Evolutionary conservation across 2,888 invertebrate genomes (phyloP).

Genomic region (Phasia obesa): DNA sequence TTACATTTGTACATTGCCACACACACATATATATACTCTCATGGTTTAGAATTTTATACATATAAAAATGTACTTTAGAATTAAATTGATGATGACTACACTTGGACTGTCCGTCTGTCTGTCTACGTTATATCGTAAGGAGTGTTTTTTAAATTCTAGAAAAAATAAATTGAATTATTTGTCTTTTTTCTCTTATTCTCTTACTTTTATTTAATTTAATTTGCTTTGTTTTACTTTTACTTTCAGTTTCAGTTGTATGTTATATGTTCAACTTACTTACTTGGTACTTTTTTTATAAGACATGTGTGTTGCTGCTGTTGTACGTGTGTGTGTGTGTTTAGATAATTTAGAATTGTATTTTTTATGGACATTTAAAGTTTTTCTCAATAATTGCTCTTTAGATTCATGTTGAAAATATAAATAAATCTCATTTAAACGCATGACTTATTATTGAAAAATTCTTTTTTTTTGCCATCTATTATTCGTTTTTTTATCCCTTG

Average conservation of each 20-base stretch:
- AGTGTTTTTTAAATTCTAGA: conserved; percentile 34
- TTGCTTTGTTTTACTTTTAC: conserved; percentile 17
- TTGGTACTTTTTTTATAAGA: background rate
- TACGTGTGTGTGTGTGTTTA: conserved; percentile 5
- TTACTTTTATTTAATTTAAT: background rate
- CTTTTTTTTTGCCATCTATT: conserved; percentile 5
- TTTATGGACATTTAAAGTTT: conserved; percentile 42
- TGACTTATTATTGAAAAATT: conserved; percentile 53
- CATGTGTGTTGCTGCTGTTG: background rate
- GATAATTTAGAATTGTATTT: conserved; percentile 26
- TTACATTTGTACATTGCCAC: background rate
- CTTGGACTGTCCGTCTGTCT: no score
- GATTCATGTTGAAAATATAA: conserved; percentile 55
- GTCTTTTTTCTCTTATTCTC: background rate
- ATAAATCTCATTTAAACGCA: conserved; percentile 68
- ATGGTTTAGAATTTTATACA: background rate
- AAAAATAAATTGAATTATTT: conserved; percentile 56
- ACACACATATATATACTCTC: background rate
- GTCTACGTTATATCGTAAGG: conserved; percentile 11
- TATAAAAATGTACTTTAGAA: conserved; percentile 13
- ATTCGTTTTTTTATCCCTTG: conserved; percentile 18
- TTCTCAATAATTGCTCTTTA: conserved; percentile 55
- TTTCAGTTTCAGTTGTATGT: background rate
- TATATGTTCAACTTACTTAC: background rate
- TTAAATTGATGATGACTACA: conserved; percentile 37